Evolutionary conservation across 2,888 invertebrate species (phyloP), one percentile per base, ranked within the genome.

Genomic region (Psylliodes chrysocephalus): DNA sequence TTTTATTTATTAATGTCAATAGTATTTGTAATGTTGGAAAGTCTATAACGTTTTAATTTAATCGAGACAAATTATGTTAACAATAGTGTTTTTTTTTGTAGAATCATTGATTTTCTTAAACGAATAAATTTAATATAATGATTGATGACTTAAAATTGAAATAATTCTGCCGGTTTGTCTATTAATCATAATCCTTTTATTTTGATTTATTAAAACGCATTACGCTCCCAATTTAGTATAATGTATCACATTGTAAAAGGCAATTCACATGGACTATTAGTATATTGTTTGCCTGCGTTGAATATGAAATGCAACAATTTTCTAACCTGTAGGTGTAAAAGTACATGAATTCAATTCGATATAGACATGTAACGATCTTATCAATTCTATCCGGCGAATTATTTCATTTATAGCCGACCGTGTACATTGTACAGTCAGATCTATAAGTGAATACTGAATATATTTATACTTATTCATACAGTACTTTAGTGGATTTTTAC

Each of bases 321-420:
- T 47, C 25, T 35, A 42, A 22, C 22, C 30, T 30, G 63, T 52
- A 57, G 57, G 57, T 53, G 57, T 63, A 19, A 30, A 63, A 63
- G 44, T 59, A 63, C 59, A 63, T 47, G 49, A 59, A 54, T 53
- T 40, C 59, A 54, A 63, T 59, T 61, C 63, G 57, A 59, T 63
- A 63, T 54, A 42, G 54, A 54, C 57, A 38, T 63, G 63, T 59
- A 44, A 38, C 17, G 59, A 63, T 63, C 47, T 47, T 63, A 63
- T 59, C 63, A 42, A 49, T 53, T 67, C 61, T 44, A 64, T 49
- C 54, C 62, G 57, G 68, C 66, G 64, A 69, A 71, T 67, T 64
- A 70, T 68, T 68, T 60, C 68, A 63, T 68, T 71, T 70, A 53
- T 56, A 61, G 62, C 38, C 14, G 14, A 19, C 56, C n/a, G 49